Base-by-base conservation (phyloP, 2,888 invertebrate genomes). In the Anticlea derivata region DNA sequence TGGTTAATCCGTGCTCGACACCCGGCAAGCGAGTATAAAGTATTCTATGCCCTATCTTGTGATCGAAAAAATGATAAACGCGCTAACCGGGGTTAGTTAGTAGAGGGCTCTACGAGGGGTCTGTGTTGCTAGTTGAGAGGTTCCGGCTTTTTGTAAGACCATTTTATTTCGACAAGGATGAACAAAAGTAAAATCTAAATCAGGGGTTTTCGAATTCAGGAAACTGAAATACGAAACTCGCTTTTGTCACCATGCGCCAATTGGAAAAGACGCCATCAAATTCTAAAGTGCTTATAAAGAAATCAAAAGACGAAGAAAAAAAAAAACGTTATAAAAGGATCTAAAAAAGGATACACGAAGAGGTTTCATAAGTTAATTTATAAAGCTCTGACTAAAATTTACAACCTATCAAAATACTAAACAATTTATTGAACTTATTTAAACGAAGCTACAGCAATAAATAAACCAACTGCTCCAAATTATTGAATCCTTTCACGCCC, bases 41-140 rank as follows among this genome's bases (percentile, higher is more conserved):
- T 52, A 43, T 44, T 44, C 52, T 48, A 29, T 30, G 48, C 12
- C 27, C 38, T 48, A 53, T 53, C 48, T 48, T 39, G 67, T 74
- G 79, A 81, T 86, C 79, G 75, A 78, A 83, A 84, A 85, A 81
- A 84, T 79, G 75, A 78, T 79, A 79, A 79, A 74, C 51, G 40
- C 12, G 27, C 11, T 7, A 34, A 30, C 30, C 44, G 23, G 48
- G 48, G 47, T 23, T 40, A 13, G 24, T 7, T 23, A 24, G 24
- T n/a, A 27, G 41, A 47, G 39, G 33, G 43, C 23, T 23, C 29
- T 10, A 7, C 29, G 11, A 26, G 12, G 46, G 29, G 37, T 27
- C 37, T 33, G 26, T 39, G 44, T 39, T 47, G 29, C 27, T 35
- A 48, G 39, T 43, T 40, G n/a, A 27, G 31, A 51, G 29, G 41